Percentiles rank a stretch among this genome's conserved stretches.
phyloP scores from a whole-genome alignment of 2,888 invertebrate species.

The Dione juno region DNA sequence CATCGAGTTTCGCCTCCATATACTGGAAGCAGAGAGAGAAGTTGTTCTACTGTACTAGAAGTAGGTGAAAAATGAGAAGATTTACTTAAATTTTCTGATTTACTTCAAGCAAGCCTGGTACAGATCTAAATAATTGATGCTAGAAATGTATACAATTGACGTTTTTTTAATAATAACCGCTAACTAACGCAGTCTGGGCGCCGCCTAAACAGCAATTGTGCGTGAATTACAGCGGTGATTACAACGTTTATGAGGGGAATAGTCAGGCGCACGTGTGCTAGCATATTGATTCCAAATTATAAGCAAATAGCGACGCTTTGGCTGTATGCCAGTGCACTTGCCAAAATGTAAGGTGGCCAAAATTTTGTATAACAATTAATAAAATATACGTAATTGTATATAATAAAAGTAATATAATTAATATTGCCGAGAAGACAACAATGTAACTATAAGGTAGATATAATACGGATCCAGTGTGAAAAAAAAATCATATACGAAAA shows the following conservation, averaged over 20 bases:
- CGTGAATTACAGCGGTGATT: constrained; percentile 67
- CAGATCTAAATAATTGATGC: neutral
- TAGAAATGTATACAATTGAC: constrained; percentile 36
- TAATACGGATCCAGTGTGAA: no score
- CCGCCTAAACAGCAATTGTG: constrained; percentile 56
- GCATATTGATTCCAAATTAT: constrained; percentile 82
- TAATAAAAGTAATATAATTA: no score
- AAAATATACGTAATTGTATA: no score
- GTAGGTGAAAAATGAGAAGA: neutral
- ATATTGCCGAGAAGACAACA: no score
- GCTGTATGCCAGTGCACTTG: constrained; percentile 69
- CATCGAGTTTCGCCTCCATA: no score
- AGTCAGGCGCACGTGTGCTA: constrained; percentile 66
- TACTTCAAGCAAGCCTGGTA: neutral
- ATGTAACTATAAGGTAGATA: no score
- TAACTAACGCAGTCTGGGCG: constrained; percentile 43
- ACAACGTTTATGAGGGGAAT: constrained; percentile 58
- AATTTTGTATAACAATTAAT: constrained; percentile 7
- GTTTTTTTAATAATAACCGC: constrained; percentile 48
- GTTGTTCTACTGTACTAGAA: no score
- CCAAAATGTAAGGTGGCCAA: constrained; percentile 62
- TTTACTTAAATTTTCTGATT: neutral
- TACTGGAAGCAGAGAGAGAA: no score
- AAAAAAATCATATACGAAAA: no score
- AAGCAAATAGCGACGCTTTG: constrained; percentile 76